Evolutionary conservation across 2,113 vertebrate species (phyloP).

Genomic region (Seriola quinqueradiata): DNA sequence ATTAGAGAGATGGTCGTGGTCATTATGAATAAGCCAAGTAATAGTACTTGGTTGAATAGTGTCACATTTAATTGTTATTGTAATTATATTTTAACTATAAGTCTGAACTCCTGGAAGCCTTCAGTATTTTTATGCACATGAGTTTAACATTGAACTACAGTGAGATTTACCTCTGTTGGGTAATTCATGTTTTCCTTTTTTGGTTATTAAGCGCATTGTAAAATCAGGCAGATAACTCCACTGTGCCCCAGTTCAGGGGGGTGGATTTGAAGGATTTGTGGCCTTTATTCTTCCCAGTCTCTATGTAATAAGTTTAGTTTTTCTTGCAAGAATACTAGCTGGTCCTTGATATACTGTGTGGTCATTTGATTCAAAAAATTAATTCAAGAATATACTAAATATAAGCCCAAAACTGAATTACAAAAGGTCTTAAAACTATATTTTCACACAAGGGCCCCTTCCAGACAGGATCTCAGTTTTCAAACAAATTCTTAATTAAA

Average conservation of each 20-base stretch:
- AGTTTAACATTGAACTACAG: background rate
- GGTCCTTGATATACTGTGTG: background rate
- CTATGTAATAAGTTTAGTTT: background rate
- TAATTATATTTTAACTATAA: too few species aligned
- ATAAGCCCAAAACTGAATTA: background rate
- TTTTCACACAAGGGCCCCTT: too few species aligned
- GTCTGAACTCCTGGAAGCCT: background rate
- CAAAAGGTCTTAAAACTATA: background rate
- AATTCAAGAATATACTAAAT: background rate
- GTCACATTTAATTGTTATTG: too few species aligned
- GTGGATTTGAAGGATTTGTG: background rate
- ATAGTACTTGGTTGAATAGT: background rate
- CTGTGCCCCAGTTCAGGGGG: background rate
- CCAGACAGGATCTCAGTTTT: background rate
- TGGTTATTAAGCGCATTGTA: background rate
- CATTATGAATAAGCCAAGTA: background rate
- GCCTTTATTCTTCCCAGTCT: background rate
- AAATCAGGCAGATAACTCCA: background rate
- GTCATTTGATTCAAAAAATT: background rate
- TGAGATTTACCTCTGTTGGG: too few species aligned
- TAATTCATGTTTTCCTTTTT: background rate
- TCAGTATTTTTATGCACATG: background rate
- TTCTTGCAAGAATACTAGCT: slow-evolving; percentile 1
- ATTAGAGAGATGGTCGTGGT: slow-evolving; percentile 12
- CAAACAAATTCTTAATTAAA: background rate